Evolutionary conservation across 2,797 vertebrate genomes (phyloP).

Genomic region (Phyllotis vaccarum): DNA sequence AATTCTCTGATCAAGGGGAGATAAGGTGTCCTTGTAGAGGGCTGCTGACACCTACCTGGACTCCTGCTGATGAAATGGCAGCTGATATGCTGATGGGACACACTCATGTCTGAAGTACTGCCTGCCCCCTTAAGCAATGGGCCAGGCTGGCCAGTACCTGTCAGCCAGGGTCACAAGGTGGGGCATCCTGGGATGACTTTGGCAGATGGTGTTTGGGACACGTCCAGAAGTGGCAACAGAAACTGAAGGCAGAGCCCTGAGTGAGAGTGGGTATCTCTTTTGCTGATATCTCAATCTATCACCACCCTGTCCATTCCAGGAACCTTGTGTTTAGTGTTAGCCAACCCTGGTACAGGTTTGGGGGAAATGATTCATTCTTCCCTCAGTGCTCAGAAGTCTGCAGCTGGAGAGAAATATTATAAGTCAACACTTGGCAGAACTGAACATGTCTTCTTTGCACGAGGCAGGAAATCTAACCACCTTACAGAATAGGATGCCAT

Average conservation of each 20-base stretch:
- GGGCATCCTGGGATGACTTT: neutral
- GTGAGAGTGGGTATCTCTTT: too few relatives aligned
- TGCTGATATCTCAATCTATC: slow-evolving; percentile 29
- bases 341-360: neutral
- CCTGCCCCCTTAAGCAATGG: neutral
- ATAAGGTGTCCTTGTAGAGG: neutral
- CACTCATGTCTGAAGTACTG: neutral
- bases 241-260: neutral
- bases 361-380: neutral
- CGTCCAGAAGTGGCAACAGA: neutral
- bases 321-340: neutral
- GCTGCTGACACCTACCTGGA: neutral
- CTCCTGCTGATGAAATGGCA: neutral
- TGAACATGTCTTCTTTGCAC: neutral
- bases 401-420: neutral
- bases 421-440: neutral
- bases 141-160: neutral
- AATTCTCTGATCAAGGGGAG: neutral
- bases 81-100: neutral
- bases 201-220: slow-evolving; percentile 4
- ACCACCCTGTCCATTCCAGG: neutral
- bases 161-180: neutral
- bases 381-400: neutral
- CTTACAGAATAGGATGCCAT: neutral
- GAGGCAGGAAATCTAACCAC: neutral